phyloP scores from a whole-genome alignment of 92 coral and sea anemone species.

The Paramuricea clavata region DNA sequence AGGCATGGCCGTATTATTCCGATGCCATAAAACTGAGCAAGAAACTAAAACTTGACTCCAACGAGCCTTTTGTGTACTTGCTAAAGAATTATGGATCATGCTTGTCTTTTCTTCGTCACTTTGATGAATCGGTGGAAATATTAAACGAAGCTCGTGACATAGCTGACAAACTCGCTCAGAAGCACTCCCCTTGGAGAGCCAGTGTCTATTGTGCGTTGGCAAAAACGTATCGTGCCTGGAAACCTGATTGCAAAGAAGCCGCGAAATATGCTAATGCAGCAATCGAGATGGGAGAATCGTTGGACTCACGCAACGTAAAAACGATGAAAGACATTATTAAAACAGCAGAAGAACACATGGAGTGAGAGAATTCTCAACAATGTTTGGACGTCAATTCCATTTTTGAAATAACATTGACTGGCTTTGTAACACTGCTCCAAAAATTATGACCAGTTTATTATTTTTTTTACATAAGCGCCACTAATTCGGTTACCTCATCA shows the following conservation, averaged over 20 bases:
- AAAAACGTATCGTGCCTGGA: not conserved
- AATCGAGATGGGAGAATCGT: not conserved
- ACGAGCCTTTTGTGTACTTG: not conserved
- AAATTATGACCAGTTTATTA: too few species aligned
- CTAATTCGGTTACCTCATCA: too few species aligned
- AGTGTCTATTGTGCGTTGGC: slow-evolving; percentile 5
- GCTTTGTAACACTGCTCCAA: too few species aligned
- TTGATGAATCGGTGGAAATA: not conserved
- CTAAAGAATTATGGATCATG: slow-evolving; percentile 27
- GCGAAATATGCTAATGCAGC: not conserved
- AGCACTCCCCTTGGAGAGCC: not conserved
- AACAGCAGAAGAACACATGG: too few species aligned
- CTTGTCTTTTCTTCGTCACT: not conserved
- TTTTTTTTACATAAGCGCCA: too few species aligned
- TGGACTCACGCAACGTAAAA: too few species aligned
- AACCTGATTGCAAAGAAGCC: slow-evolving; percentile 20
- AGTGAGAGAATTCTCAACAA: too few species aligned
- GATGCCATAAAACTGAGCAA: not conserved
- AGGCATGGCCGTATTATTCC: slow-evolving; percentile 1
- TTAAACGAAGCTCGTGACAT: slow-evolving; percentile 4
- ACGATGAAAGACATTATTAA: too few species aligned
- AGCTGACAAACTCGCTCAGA: not conserved
- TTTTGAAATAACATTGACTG: too few species aligned
- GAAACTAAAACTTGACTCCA: not conserved
- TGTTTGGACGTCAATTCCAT: too few species aligned